These are phyloP conservation scores for Orthonychiurus folsomi DNA, from an alignment of 2,888 invertebrate species.

Conservation along the genomic window DNA sequence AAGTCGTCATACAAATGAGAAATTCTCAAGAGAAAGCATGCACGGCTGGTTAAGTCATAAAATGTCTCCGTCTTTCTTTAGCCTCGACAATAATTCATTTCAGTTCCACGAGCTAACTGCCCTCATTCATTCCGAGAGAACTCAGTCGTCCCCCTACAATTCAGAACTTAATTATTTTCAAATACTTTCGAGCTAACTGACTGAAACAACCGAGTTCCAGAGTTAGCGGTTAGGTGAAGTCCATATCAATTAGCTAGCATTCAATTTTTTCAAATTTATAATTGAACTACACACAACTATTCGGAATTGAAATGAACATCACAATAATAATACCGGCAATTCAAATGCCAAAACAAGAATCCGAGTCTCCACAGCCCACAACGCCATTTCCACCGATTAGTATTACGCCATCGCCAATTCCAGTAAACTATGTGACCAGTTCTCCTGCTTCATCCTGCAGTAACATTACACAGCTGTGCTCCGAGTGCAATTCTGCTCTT, in stretches of 20 bases:
- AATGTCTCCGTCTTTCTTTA: no score
- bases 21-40: not conserved
- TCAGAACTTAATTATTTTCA: not conserved
- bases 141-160: not conserved
- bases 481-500: not conserved
- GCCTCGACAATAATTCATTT: no score
- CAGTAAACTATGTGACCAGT: constrained; percentile 5
- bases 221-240: no score
- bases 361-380: constrained; percentile 38
- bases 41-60: not conserved
- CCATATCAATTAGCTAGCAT: no score
- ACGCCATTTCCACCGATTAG: constrained; percentile 38
- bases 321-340: constrained; percentile 40
- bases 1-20: not conserved
- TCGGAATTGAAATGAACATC: constrained; percentile 35
- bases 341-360: constrained; percentile 17
- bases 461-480: not conserved
- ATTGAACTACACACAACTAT: no score
- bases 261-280: not conserved
- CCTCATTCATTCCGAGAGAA: not conserved
- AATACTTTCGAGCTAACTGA: not conserved
- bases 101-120: no score
- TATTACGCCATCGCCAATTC: constrained; percentile 37
- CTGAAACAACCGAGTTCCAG: no score
- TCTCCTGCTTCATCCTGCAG: not conserved